Evolutionary conservation across 1,140 invertebrate genomes (phyloP), one percentile per base, ranked within the genome.

Genomic region (Trichoplusia ni): DNA sequence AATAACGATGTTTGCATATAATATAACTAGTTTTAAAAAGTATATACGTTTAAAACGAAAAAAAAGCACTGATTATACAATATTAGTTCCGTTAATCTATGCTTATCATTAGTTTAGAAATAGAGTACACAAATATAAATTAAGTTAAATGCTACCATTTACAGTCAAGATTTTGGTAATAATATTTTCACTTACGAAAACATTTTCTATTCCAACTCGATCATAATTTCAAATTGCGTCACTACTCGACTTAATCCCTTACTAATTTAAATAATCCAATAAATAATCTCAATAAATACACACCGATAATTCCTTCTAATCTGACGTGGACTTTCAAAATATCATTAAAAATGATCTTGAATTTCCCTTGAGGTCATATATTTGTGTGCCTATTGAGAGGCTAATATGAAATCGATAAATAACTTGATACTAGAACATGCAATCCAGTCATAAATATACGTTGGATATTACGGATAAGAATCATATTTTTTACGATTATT

Each of bases 401-500:
- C 61, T 75, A 72, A 67, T 68, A 63, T 40, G 33, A 21, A 44
- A 61, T 54, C 59, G 38, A 75, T 80, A 72, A 76, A 74, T 78
- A 59, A 77, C 46, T 44, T 18, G 38, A 29, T 42, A 49, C 25
- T 49, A 40, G 38, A 40, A 44, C 69, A 75, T 64, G 69, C 68
- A 68, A 70, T 58, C 59, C 44, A 25, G 29, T 64, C 56, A 74
- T 82, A 79, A 71, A 72, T 82, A 71, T 7, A 40, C 7, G 40
- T 59, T 21, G 29, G 58, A 65, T 38, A 42, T 64, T 63, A 44
- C 25, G 19, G 25, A 58, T 68, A 44, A 56, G 25, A 25, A 60
- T 59, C 42, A 58, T 67, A 60, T 31, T 42, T 38, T 74, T 79
- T 76, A 84, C 63, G 72, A 73, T 73, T 78, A 79, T 81, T 81